Evolutionary conservation across 2,113 vertebrate genomes (phyloP).

Genomic region (Oreotragus oreotragus): DNA sequence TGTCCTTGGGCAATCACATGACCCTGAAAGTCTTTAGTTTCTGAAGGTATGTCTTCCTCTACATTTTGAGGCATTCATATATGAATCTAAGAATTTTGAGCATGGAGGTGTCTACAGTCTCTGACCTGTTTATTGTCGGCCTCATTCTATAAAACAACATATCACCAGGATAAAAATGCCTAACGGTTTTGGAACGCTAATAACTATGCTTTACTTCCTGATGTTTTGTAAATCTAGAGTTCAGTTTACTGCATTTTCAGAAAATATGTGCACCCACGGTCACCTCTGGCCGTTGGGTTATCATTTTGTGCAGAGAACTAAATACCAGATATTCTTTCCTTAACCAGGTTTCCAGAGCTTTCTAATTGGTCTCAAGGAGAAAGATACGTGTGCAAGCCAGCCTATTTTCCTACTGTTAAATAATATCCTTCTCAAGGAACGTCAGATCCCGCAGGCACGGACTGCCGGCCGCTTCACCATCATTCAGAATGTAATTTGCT

Average conservation of each 20-base stretch:
- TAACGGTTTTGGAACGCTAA: neutral
- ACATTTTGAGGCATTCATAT: neutral
- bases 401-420: neutral
- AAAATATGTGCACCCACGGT: neutral
- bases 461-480: neutral
- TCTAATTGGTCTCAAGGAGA: neutral
- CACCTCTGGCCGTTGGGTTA: neutral
- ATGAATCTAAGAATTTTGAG: neutral
- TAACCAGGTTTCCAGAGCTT: neutral
- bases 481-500: slow-evolving; percentile 28
- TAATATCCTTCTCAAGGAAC: neutral
- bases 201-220: neutral
- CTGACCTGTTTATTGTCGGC: neutral
- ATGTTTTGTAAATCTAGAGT: neutral
- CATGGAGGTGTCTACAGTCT: neutral
- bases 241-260: neutral
- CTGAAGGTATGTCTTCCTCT: neutral
- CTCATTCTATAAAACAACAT: neutral
- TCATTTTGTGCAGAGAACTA: neutral
- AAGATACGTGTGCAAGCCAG: neutral
- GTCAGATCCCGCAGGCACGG: neutral
- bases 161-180: neutral
- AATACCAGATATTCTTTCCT: neutral
- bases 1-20: neutral
- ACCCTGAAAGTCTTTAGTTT: neutral